Evolutionary conservation across 2,113 vertebrate genomes (phyloP), one percentile per base, ranked within the genome.

Genomic region (Vidua chalybeata): DNA sequence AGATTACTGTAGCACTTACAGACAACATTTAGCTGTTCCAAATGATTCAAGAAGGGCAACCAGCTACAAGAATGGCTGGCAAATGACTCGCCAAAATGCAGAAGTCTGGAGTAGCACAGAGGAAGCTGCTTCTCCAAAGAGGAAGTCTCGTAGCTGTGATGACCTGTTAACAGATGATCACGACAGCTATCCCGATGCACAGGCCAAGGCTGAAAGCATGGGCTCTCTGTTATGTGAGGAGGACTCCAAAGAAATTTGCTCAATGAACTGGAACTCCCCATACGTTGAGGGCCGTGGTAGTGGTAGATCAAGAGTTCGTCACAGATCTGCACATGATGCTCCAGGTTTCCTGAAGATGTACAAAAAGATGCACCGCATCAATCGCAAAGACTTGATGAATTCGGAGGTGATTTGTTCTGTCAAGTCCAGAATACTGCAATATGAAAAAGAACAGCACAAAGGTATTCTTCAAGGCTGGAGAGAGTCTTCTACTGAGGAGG

Each of bases 281-380:
- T 98, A 95, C 24, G 33, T 61, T 30, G 98, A 98, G 59, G 90
- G 93, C 31, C 81, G 11, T 10, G 72, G 87, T 12, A 91, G 78
- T 8, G 97, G 97, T 61, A 94, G 98, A 67, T 97, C 99, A 5
- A 97, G 98, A 52, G 94, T 97, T 64, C 98, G 98, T 71, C 98
- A 98, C 71, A 97, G 99, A 80, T 96, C 98, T 4, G 98, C 99
- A 3, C 99, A 99, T 0, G 98, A 99, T 27, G 98, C 98, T 13
- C 99, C 99, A 0, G 99, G 98, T 15, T 99, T 99, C 96, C 98
- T 99, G 10, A 98, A 99, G 96, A 97, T 99, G 90, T 99, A 99
- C 96, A 99, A 98, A 76, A 99, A 99, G 82, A 99, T 99, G 99
- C 99, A 99, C 71, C 99, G 98, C 84, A 99, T 99, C 33, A 99